Evolutionary conservation across 2,797 vertebrate genomes (phyloP).

Genomic region (Kryptopterus vitreolus): DNA sequence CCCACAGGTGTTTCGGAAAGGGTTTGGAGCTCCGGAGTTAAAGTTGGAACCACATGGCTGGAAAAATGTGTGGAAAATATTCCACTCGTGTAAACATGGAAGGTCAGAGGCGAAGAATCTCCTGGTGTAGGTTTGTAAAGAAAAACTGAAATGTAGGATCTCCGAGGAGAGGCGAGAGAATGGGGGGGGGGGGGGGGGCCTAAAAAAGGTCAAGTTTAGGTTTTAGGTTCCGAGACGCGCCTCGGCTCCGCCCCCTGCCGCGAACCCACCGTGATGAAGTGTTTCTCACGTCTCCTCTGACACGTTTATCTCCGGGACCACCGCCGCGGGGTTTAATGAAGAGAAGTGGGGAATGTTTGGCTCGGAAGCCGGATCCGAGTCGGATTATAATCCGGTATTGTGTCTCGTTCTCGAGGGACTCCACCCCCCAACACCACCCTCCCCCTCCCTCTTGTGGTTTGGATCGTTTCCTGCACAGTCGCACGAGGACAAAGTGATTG

Average conservation of each 20-base stretch:
- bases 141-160: too few species aligned
- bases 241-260: not conserved
- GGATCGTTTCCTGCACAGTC: not conserved
- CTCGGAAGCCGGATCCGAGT: not conserved
- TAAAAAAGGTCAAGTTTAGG: not conserved
- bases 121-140: too few species aligned
- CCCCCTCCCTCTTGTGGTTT: too few species aligned
- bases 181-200: too few species aligned
- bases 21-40: too few species aligned
- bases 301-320: not conserved
- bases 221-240: not conserved
- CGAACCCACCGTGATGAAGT: not conserved
- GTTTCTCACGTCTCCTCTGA: not conserved
- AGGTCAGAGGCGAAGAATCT: not conserved
- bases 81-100: not conserved
- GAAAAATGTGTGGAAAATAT: too few species aligned
- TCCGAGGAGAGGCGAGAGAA: too few species aligned
- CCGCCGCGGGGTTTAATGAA: not conserved
- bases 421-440: too few species aligned
- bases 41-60: too few species aligned
- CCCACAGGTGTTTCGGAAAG: too few species aligned
- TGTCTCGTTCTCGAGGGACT: not conserved
- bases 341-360: not conserved
- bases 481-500: not conserved
- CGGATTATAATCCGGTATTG: too few species aligned